phyloP scores from a whole-genome alignment of 2,888 invertebrate genomes.

The Sepiola atlantica region DNA sequence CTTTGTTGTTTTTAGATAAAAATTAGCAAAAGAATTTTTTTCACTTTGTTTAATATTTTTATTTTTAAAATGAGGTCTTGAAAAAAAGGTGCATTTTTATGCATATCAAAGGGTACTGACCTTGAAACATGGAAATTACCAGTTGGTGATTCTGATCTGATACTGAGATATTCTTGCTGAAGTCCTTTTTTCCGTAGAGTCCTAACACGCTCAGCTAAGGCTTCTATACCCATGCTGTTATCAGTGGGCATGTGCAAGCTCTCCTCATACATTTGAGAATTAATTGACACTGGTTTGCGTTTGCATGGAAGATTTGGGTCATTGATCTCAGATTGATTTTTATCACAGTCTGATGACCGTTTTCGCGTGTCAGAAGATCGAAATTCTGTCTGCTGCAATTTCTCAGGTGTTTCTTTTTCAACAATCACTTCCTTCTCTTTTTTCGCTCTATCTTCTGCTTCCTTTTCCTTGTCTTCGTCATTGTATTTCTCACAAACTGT shows the following conservation, averaged over 20 bases:
- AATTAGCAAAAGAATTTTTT: no score
- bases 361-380: conserved; percentile 51
- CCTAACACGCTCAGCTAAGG: conserved; percentile 85
- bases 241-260: conserved; percentile 70
- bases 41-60: no score
- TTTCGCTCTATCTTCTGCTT: conserved; percentile 60
- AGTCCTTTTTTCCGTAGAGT: conserved; percentile 87
- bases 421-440: conserved; percentile 61
- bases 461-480: conserved; percentile 78
- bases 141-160: conserved; percentile 86
- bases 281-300: conserved; percentile 62
- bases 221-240: conserved; percentile 80
- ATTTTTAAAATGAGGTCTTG: no score
- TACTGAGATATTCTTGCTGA: conserved; percentile 89
- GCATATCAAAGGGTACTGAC: conserved; percentile 76
- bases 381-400: background rate
- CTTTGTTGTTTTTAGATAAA: no score
- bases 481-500: conserved; percentile 79
- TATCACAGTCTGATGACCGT: conserved; percentile 52
- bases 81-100: no score
- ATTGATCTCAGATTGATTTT: conserved; percentile 49
- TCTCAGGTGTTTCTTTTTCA: conserved; percentile 55
- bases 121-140: conserved; percentile 92
- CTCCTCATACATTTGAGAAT: conserved; percentile 63
- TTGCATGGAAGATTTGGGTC: conserved; percentile 58